Conservation (phyloP, 2,113 vertebrate genomes). For the Elephas maximus region DNA sequence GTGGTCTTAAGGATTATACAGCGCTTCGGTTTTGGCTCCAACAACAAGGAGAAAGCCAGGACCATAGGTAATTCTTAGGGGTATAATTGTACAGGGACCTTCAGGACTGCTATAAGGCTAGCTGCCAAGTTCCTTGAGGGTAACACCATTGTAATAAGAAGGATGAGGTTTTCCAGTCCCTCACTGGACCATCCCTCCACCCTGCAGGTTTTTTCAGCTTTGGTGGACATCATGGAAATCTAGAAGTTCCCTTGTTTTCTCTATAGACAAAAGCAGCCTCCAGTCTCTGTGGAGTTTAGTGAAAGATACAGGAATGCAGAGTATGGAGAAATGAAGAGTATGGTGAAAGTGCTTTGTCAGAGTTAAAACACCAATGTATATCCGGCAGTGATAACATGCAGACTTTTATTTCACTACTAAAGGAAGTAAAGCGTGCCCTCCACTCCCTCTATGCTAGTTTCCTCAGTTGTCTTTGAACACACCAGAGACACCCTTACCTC, state of each 20-base stretch:
- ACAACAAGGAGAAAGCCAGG: background rate
- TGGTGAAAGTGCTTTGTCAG: background rate
- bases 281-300: background rate
- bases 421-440: background rate
- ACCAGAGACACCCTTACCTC: background rate
- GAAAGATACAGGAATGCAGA: background rate
- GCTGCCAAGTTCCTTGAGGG: background rate
- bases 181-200: background rate
- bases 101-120: background rate
- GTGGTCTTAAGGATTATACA: conserved; percentile 50
- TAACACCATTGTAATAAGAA: background rate
- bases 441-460: background rate
- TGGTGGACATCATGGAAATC: background rate
- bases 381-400: fast-evolving
- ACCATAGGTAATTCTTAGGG: background rate
- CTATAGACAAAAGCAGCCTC: background rate
- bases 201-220: background rate
- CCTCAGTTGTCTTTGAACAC: background rate
- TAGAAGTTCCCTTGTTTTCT: background rate
- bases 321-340: background rate
- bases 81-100: background rate
- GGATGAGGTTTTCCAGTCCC: background rate
- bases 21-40: conserved; percentile 55
- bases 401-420: background rate
- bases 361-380: background rate